A percentile compares a stretch with the other conserved stretches of the same genome.
phyloP scores from a whole-genome alignment of 64 coral and sea anemone species.

The Montipora cactus region DNA sequence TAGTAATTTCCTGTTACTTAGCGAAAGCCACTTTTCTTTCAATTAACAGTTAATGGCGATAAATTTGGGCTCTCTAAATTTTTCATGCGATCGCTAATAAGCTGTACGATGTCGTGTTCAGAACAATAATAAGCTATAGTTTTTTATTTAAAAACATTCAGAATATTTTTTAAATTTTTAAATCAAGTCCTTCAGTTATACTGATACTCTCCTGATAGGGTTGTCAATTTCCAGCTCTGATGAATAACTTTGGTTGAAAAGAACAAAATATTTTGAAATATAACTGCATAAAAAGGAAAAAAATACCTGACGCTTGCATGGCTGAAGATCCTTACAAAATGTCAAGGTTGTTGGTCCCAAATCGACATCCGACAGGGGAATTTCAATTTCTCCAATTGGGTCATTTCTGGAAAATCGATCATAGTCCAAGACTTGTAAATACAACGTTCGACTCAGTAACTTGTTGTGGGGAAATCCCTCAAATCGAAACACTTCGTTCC shows the following conservation, averaged over 20 bases:
- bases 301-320: conserved; percentile 71
- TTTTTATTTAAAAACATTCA: too few species aligned
- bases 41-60: neutral
- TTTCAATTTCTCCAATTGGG: conserved; percentile 91
- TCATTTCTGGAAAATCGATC: conserved; percentile 99
- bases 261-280: neutral
- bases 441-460: conserved; percentile 83
- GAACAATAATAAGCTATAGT: neutral
- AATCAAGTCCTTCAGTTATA: neutral
- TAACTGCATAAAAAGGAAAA: neutral
- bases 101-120: neutral
- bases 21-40: neutral
- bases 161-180: neutral
- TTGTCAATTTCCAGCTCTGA: too few species aligned
- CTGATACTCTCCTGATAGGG: neutral
- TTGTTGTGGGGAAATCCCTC: conserved; percentile 98
- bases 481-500: conserved; percentile 98
- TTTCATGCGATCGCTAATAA: neutral
- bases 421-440: conserved; percentile 95
- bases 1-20: neutral
- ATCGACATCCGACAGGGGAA: conserved; percentile 80
- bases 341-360: conserved; percentile 79
- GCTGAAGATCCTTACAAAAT: conserved; percentile 90
- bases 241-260: neutral
- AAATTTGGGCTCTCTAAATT: neutral